Percentiles rank a stretch among this genome's conserved stretches.
These are phyloP conservation scores for Vireo altiloquus DNA, from an alignment of 2,113 vertebrate species.

Conservation along the genomic window DNA sequence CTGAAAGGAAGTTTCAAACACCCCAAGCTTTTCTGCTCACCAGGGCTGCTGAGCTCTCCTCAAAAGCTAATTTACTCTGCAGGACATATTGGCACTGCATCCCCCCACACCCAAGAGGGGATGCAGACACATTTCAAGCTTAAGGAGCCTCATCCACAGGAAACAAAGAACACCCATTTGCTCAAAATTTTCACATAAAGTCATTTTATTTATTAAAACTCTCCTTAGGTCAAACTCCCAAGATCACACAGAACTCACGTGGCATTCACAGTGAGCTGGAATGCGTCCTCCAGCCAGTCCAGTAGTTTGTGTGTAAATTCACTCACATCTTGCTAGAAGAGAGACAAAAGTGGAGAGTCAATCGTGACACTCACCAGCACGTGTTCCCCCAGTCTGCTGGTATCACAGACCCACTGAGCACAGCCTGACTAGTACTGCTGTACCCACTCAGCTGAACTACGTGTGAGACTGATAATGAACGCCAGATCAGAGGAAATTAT, in stretches of 20 bases:
- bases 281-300: constrained; percentile 95
- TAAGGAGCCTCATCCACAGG: neutral
- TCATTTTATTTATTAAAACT: neutral
- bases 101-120: rapidly evolving
- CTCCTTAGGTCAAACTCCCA: neutral
- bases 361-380: rapidly evolving
- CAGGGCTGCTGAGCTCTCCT: neutral
- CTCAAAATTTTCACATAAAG: neutral
- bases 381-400: rapidly evolving
- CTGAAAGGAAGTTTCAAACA: neutral
- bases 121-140: neutral
- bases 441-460: neutral
- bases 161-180: neutral
- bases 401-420: too few species aligned
- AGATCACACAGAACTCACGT: constrained; percentile 73
- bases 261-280: constrained; percentile 88
- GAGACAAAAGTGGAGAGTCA: neutral
- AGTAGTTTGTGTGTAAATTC: constrained; percentile 98
- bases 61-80: neutral
- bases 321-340: constrained; percentile 89
- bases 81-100: rapidly evolving
- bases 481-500: neutral
- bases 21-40: neutral
- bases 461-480: neutral
- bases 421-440: rapidly evolving